Conservation (phyloP, 2,113 vertebrate species). For the Trichechus manatus region DNA sequence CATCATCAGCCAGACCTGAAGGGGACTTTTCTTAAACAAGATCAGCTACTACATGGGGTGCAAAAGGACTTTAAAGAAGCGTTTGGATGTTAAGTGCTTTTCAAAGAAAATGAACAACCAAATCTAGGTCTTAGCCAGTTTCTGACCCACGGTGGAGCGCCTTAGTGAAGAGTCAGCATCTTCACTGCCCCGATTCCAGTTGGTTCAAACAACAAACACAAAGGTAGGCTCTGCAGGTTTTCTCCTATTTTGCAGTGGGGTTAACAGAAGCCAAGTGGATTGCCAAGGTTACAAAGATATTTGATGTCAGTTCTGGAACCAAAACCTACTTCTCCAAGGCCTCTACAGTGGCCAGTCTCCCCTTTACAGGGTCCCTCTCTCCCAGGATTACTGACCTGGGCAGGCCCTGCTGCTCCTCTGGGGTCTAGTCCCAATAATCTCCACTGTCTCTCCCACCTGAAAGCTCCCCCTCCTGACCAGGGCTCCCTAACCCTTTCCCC, state of each 20-base stretch:
- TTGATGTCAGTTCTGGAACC: slow-evolving; percentile 19
- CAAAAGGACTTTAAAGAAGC: slow-evolving; percentile 30
- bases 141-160: neutral
- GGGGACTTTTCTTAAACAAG: neutral
- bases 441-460: neutral
- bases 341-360: neutral
- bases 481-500: neutral
- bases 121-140: neutral
- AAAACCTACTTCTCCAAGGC: slow-evolving; percentile 4
- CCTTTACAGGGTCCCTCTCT: neutral
- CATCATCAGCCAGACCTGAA: neutral
- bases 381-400: too few relatives aligned
- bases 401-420: neutral
- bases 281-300: slow-evolving; percentile 52
- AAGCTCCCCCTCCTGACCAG: neutral
- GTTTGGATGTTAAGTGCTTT: slow-evolving; percentile 40
- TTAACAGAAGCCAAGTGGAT: neutral
- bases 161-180: neutral
- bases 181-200: neutral
- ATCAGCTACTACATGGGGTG: neutral
- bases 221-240: neutral
- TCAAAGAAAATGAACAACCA: slow-evolving; percentile 59
- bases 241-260: neutral
- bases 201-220: neutral
- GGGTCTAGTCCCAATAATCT: neutral